Percentiles rank a stretch among this genome's conserved stretches.
phyloP scores from a whole-genome alignment of 2,888 invertebrate species.

The Cheilosia urbana region DNA sequence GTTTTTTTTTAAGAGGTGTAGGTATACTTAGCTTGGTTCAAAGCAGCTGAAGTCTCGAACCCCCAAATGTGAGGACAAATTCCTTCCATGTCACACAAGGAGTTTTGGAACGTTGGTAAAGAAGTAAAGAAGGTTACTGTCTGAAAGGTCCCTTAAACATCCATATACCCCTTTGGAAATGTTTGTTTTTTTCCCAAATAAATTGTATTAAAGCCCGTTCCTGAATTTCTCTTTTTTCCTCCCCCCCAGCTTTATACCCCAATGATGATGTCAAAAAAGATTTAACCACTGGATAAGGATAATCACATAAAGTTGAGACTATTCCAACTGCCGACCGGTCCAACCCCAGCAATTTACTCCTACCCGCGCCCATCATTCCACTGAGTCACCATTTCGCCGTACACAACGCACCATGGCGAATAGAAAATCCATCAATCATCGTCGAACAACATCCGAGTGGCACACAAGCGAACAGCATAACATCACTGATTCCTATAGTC shows the following conservation, averaged over 20 bases:
- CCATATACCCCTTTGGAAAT: too few relatives aligned
- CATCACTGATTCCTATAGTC: conserved; percentile 56
- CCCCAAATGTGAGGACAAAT: too few relatives aligned
- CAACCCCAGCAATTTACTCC: conserved; percentile 63
- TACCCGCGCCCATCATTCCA: conserved; percentile 41
- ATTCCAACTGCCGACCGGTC: conserved; percentile 10
- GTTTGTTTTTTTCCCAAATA: too few relatives aligned
- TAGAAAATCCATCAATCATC: conserved; percentile 73
- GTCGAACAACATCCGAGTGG: conserved; percentile 23
- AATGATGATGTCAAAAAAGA: conserved; percentile 70
- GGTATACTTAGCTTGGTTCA: too few relatives aligned
- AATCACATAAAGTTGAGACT: conserved; percentile 47
- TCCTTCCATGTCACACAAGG: too few relatives aligned
- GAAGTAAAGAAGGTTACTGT: too few relatives aligned
- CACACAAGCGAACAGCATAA: conserved; percentile 33
- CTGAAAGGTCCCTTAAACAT: too few relatives aligned
- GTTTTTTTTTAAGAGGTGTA: too few relatives aligned
- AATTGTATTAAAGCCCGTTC: too few relatives aligned
- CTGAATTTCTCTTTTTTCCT: neutral
- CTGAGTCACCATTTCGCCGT: conserved; percentile 32
- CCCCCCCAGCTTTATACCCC: neutral
- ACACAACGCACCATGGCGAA: conserved; percentile 9
- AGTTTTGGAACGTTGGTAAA: too few relatives aligned
- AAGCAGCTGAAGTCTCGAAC: too few relatives aligned
- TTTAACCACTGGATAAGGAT: conserved; percentile 39